Conservation (phyloP, 2,113 vertebrate species). For the Ginglymostoma cirratum region DNA sequence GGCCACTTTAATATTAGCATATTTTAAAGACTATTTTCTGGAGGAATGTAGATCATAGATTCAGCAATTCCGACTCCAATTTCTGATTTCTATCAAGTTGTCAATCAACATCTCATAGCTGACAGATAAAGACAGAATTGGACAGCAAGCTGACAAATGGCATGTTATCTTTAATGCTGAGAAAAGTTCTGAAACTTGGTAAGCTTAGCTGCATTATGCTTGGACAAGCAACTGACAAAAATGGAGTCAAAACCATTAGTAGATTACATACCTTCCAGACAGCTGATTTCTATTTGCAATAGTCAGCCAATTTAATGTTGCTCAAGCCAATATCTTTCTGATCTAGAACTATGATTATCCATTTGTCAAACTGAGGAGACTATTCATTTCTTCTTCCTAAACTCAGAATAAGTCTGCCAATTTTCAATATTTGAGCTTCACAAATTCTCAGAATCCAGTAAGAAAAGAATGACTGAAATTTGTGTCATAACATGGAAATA, state of each 20-base stretch:
- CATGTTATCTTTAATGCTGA: background rate
- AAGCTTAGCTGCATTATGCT: background rate
- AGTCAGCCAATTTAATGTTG: background rate
- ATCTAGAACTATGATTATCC: background rate
- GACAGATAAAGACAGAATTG: slow-evolving; percentile 23
- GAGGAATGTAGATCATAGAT: background rate
- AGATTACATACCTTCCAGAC: background rate
- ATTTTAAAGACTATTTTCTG: background rate
- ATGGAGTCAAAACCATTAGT: background rate
- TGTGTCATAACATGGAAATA: background rate
- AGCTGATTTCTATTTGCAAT: background rate
- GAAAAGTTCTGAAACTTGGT: slow-evolving; percentile 8
- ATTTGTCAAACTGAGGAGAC: background rate
- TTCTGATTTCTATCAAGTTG: background rate
- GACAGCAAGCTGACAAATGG: slow-evolving; percentile 13
- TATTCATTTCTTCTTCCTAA: background rate
- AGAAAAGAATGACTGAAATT: background rate
- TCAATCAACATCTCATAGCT: slow-evolving; percentile 28
- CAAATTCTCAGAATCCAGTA: background rate
- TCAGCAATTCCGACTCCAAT: background rate
- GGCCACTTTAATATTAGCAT: no score
- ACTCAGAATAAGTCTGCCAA: background rate
- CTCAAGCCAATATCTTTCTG: background rate
- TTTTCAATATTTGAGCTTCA: background rate
- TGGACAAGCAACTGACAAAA: background rate